Base-by-base conservation (phyloP, 2,888 invertebrate genomes). In the Tenthredo mesomela region DNA sequence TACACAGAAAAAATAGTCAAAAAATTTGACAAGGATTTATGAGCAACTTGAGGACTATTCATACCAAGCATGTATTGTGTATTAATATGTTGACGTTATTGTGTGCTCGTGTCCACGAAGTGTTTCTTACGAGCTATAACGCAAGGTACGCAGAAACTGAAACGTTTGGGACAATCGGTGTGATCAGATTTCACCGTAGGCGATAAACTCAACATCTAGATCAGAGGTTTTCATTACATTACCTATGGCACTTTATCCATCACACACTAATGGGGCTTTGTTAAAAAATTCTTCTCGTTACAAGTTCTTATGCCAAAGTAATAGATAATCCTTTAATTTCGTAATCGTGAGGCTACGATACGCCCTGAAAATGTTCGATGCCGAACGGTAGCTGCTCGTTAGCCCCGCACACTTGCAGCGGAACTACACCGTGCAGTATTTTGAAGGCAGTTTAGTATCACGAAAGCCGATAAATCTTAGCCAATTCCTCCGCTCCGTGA, bases 361-460 rank as follows among this genome's bases (percentile, higher is more conserved):
- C 58, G 61, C n/a, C 61, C 80, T 80, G 25, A 61, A 40, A 61
- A 80, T 40, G n/a, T 21, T 61, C 61, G 15, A 61, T 80, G 40
- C 25, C 89, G 89, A 90, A 86, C 92, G 90, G 92, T 92, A 92
- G 92, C 92, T 91, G 91, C 92, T 93, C 92, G 92, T 92, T 93
- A 92, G 91, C 91, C 92, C 89, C 88, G 88, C 84, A 85, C 86
- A 87, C 87, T 86, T 85, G 85, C 82, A 85, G 70, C 29, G 77
- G 50, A 82, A 84, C 37, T 86, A 80, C 80, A 86, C 86, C 89
- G 87, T 89, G 91, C 91, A 91, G 92, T 90, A 92, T 92, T 93
- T 92, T 92, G 92, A 92, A 91, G 91, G 89, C 89, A 90, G 90
- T 89, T 89, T 88, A 90, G 91, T 92, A 92, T 92, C 92, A 87